Conservation (phyloP, 1,140 invertebrate species). For the Lordiphosa stackelbergi region DNA sequence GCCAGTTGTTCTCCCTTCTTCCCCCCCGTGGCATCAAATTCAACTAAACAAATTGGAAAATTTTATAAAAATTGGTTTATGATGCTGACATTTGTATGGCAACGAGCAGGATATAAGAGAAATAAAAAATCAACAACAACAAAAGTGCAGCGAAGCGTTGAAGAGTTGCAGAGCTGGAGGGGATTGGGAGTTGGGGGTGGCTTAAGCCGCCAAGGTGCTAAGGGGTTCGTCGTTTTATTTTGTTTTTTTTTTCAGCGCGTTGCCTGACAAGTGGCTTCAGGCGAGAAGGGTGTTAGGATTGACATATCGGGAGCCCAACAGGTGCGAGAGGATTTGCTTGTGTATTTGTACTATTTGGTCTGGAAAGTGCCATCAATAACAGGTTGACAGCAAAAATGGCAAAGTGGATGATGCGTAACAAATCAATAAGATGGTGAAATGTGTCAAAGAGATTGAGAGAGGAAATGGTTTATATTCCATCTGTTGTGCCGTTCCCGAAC, state of each 20-base stretch:
- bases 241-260: not conserved
- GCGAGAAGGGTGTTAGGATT: conserved; percentile 5
- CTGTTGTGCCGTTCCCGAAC: conserved; percentile 15
- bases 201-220: conserved; percentile 27
- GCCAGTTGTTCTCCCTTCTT: not conserved
- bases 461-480: not conserved
- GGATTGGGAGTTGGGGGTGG: not conserved
- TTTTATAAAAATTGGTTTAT: conserved; percentile 74
- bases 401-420: conserved; percentile 47
- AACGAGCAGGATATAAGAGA: conserved; percentile 20
- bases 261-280: conserved; percentile 5
- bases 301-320: conserved; percentile 41
- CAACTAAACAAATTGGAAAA: conserved; percentile 73
- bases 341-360: conserved; percentile 14
- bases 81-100: conserved; percentile 61
- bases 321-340: conserved; percentile 38
- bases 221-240: conserved; percentile 17
- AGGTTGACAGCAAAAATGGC: conserved; percentile 40
- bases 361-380: conserved; percentile 64
- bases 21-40: conserved; percentile 40
- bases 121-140: conserved; percentile 24
- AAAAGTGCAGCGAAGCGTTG: conserved; percentile 47
- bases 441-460: conserved; percentile 10
- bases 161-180: not conserved
- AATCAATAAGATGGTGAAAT: conserved; percentile 36